Evolutionary conservation across 2,888 invertebrate genomes (phyloP).

Genomic region (Eledona agricola): DNA sequence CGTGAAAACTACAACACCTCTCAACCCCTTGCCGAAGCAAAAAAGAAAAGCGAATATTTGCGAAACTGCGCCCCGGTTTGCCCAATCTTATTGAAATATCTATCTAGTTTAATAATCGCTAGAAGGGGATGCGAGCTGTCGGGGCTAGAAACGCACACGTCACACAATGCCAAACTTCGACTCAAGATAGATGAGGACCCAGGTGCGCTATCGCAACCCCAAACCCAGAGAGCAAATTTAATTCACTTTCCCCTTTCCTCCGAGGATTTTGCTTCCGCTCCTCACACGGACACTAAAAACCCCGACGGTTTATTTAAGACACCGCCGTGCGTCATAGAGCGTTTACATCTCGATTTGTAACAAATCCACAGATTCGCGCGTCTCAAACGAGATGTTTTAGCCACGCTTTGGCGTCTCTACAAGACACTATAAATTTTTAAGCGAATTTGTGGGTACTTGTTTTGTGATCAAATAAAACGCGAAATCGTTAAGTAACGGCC

Average conservation of each 20-base stretch:
- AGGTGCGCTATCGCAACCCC: constrained; percentile 20
- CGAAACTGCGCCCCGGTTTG: too few species aligned
- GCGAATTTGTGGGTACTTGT: too few species aligned
- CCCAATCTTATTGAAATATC: too few species aligned
- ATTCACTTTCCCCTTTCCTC: background rate
- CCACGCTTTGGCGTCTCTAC: too few species aligned
- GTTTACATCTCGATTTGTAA: too few species aligned
- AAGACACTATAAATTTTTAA: constrained; percentile 20
- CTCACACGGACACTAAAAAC: constrained; percentile 2
- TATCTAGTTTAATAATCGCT: too few species aligned
- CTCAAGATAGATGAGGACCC: constrained; percentile 22
- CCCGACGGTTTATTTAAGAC: constrained; percentile 20
- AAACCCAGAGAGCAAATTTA: constrained; percentile 10
- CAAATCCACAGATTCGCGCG: too few species aligned
- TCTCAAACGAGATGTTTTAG: too few species aligned
- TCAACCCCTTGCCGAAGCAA: too few species aligned
- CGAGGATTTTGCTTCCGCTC: background rate
- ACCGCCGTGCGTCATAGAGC: too few species aligned
- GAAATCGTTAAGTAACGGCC: constrained; percentile 22
- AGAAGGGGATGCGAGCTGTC: constrained; percentile 11
- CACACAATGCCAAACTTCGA: constrained; percentile 9
- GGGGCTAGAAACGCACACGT: constrained; percentile 13
- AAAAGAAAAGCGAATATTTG: too few species aligned
- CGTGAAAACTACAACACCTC: too few species aligned
- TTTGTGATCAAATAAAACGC: constrained; percentile 11